A percentile compares a stretch with the other conserved stretches of the same genome.
These are phyloP conservation scores for Pteronura brasiliensis DNA, from an alignment of 2,113 vertebrate species.

Conservation along the genomic window DNA sequence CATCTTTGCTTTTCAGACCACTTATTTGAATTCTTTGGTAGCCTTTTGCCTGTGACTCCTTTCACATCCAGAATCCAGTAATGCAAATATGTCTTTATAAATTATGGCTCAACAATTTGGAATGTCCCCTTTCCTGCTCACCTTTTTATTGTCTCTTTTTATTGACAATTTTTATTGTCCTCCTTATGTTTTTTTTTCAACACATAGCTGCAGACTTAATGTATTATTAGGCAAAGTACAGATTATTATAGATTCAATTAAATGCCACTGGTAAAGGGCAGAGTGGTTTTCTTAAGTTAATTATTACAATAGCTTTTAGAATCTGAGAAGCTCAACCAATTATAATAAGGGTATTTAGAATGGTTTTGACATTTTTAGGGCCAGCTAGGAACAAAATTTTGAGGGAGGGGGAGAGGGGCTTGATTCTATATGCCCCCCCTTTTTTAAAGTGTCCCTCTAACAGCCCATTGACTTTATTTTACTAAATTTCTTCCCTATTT, in stretches of 20 bases:
- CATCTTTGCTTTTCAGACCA: neutral
- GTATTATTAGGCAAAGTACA: neutral
- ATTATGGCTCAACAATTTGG: neutral
- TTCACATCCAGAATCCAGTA: neutral
- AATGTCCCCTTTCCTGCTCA: neutral
- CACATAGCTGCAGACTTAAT: neutral
- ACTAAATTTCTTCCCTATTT: neutral
- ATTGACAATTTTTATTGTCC: too few relatives aligned
- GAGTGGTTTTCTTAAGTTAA: neutral
- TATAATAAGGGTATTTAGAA: neutral
- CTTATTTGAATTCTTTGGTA: neutral
- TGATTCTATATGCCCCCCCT: neutral
- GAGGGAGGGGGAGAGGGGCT: neutral
- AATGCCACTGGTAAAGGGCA: slow-evolving; percentile 17
- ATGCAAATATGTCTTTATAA: neutral
- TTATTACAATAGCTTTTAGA: neutral
- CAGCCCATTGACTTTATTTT: neutral
- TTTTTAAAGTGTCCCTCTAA: neutral
- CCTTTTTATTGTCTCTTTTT: neutral
- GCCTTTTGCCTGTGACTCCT: neutral
- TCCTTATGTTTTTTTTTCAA: neutral
- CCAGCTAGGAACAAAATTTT: neutral
- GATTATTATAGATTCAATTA: neutral
- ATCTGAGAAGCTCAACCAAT: neutral
- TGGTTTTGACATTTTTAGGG: neutral